Evolutionary conservation across 2,888 invertebrate species (phyloP).

Genomic region (Drosophila dives): DNA sequence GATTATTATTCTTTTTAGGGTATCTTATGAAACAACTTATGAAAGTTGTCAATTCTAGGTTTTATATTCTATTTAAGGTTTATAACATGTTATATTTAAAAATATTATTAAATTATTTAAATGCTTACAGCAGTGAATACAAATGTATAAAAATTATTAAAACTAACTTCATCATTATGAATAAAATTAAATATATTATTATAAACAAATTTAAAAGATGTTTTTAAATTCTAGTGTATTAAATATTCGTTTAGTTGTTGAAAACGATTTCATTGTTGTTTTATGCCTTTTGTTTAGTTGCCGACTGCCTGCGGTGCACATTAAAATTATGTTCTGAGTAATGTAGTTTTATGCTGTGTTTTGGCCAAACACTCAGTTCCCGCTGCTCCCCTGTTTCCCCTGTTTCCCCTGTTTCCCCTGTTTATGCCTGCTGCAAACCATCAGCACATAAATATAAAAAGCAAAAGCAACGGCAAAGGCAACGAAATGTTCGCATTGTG

Average conservation of each 20-base stretch:
- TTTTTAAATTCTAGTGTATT: conserved; percentile 15
- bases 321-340: conserved; percentile 73
- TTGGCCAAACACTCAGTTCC: conserved; percentile 37
- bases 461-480: conserved; percentile 24
- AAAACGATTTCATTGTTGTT: conserved; percentile 32
- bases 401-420: neutral
- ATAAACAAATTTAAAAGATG: neutral
- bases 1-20: neutral
- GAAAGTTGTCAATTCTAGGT: neutral
- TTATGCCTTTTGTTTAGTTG: conserved; percentile 62
- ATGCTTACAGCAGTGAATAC: neutral
- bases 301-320: conserved; percentile 53
- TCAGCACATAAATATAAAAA: conserved; percentile 64
- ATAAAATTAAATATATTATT: neutral
- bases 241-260: conserved; percentile 7
- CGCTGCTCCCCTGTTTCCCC: neutral
- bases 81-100: neutral
- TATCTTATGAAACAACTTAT: too few relatives aligned
- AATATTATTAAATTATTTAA: neutral
- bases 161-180: neutral
- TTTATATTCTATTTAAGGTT: neutral
- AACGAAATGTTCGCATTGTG: conserved; percentile 50
- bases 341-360: conserved; percentile 65
- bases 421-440: neutral
- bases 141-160: neutral